Base-by-base conservation (phyloP, 2,888 invertebrate genomes). In the Blastobasis adustella region DNA sequence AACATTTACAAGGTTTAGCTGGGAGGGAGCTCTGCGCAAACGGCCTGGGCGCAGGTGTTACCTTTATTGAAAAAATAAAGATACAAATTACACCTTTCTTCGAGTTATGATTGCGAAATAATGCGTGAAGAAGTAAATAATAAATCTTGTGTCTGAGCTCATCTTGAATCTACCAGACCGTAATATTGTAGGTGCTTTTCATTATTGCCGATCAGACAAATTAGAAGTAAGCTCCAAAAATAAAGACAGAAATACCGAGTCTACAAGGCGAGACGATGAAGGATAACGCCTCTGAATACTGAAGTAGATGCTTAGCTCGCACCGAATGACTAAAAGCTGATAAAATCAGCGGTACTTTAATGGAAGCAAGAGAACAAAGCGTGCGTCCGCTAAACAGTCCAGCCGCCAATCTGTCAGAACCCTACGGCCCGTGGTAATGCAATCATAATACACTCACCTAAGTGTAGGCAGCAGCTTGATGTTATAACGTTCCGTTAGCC, bases 1-100 rank as follows among this genome's bases (percentile, higher is more conserved):
- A 76, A 81, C 87, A 84, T 87, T 88, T 82, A 82, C 82, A 80
- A 84, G 76, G 76, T 79, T 80, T 70, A 74, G 78, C 76, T 77
- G 78, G 77, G 76, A 69, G 73, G 73, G 65, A 62, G 62, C 63
- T 71, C 1, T 23, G 23, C 78, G 77, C 76, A 81, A 85, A 79
- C 79, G 76, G 80, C 58, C 66, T 62, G 68, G 62, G 71, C 80
- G 72, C 85, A 86, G 85, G 87, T 88, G 87, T 77, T 82, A 72
- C 10, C 71, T 83, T 81, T 86, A 86, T 85, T 86, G 84, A 84
- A 86, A 85, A 79, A 42, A 42, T 23, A 86, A 84, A 83, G 80
- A 83, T 80, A 83, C 80, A 81, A 83, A 86, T 84, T 78, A 79
- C 83, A 76, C 76, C 71, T 79, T 81, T 76, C 72, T 72, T 69